Evolutionary conservation across 2,797 vertebrate species (phyloP).

Genomic region (Gymnothorax reevesii): DNA sequence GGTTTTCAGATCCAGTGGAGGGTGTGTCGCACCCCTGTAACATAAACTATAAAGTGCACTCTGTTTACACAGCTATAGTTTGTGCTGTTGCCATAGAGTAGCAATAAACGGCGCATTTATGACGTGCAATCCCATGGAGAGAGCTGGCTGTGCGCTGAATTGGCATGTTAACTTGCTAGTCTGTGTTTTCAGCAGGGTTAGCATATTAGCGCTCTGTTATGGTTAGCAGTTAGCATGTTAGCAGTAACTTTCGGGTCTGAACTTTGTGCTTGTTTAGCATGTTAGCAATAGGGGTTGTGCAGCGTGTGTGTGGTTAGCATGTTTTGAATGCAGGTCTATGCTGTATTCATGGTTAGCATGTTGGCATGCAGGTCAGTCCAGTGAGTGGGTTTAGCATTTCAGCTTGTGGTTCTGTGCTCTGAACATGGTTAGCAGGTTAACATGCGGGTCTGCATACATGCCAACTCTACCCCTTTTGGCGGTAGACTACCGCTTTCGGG

Average conservation of each 20-base stretch:
- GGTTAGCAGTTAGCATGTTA: neutral
- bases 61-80: neutral
- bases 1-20: neutral
- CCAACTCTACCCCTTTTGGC: too few species aligned
- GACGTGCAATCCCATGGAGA: neutral
- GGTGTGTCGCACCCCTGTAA: neutral
- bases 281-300: neutral
- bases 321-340: neutral
- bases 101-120: neutral
- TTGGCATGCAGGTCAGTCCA: neutral
- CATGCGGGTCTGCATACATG: neutral
- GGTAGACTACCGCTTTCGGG: too few species aligned
- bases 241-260: neutral
- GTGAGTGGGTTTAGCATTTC: too few species aligned
- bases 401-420: neutral
- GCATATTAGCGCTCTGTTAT: neutral
- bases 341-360: neutral
- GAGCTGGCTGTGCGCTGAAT: neutral
- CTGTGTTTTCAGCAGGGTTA: too few species aligned
- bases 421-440: neutral
- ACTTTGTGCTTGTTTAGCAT: neutral
- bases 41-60: neutral
- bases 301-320: too few species aligned
- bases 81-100: constrained; percentile 8
- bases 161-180: neutral